A percentile compares a stretch with the other conserved stretches of the same genome.
Conservation (phyloP, 2,113 vertebrate species). For the Microcebus jonahi region DNA sequence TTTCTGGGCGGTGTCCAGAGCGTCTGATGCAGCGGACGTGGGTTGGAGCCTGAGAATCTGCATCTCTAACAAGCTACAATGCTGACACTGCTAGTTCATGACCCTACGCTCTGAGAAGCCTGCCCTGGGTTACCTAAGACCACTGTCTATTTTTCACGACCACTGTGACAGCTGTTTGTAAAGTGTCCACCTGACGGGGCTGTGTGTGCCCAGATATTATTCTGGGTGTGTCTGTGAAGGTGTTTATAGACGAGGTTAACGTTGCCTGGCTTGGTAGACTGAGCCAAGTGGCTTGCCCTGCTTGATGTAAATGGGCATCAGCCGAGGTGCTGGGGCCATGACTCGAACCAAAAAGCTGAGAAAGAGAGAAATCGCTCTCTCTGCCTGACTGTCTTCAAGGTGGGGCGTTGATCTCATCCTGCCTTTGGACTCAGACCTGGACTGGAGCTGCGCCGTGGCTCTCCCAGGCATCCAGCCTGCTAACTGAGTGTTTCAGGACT, state of each 20-base stretch:
- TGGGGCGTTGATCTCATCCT: background rate
- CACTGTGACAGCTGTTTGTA: background rate
- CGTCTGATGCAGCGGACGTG: background rate
- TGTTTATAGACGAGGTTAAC: background rate
- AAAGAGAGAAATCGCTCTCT: background rate
- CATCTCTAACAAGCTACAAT: background rate
- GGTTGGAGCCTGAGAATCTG: background rate
- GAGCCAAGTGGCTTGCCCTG: too few relatives aligned
- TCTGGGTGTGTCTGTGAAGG: background rate
- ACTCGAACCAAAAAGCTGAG: background rate
- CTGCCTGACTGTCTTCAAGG: background rate
- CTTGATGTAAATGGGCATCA: background rate
- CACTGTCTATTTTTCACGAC: background rate
- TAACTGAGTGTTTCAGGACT: background rate
- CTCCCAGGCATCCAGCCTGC: background rate
- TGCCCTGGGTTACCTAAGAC: too few relatives aligned
- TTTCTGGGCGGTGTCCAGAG: background rate
- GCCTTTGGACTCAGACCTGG: background rate
- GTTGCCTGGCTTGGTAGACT: too few relatives aligned
- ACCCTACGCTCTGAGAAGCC: too few relatives aligned
- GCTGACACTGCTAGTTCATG: background rate
- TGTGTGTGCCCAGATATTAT: background rate
- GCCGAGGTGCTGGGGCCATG: background rate
- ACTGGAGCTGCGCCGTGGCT: background rate
- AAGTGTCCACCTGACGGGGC: background rate